phyloP scores from a whole-genome alignment of 1,140 invertebrate genomes.

The Diploscapter pachys region DNA sequence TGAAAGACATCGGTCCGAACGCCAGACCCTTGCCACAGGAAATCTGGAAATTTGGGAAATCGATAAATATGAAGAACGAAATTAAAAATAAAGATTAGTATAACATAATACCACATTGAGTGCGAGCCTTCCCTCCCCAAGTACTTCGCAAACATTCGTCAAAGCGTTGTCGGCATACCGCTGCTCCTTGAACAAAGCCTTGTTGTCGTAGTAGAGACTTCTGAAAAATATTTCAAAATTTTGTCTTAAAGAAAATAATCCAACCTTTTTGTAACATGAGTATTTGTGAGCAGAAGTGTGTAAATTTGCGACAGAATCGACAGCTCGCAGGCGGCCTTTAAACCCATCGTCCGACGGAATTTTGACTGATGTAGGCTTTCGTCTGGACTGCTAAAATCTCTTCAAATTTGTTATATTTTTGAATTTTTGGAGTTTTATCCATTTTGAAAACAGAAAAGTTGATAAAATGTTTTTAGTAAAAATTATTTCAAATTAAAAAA shows the following conservation, averaged over 20 bases:
- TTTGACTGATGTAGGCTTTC: too few species aligned
- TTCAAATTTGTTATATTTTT: too few species aligned
- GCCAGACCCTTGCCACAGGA: conserved; percentile 37
- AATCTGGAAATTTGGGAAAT: conserved; percentile 26
- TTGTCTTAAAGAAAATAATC: background rate
- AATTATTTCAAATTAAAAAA: too few species aligned
- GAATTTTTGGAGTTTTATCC: too few species aligned
- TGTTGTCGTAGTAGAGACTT: conserved; percentile 43
- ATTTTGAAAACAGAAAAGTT: too few species aligned
- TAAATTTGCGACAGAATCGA: background rate
- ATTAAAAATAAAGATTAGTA: background rate
- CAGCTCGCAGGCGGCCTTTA: background rate
- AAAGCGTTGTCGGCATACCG: conserved; percentile 33
- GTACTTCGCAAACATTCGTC: conserved; percentile 35
- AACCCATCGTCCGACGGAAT: too few species aligned
- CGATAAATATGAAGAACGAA: too few species aligned
- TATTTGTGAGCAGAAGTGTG: background rate
- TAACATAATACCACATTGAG: conserved; percentile 35
- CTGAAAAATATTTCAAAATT: conserved; percentile 21
- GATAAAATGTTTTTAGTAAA: too few species aligned
- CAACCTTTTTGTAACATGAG: conserved; percentile 14
- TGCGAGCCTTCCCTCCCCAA: conserved; percentile 25
- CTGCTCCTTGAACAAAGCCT: conserved; percentile 33
- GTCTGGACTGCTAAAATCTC: too few species aligned
- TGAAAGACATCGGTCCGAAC: conserved; percentile 29